A percentile compares a stretch with the other conserved stretches of the same genome.
Evolutionary conservation across 1,140 invertebrate species (phyloP).

Genomic region (Doryteuthis pealeii): DNA sequence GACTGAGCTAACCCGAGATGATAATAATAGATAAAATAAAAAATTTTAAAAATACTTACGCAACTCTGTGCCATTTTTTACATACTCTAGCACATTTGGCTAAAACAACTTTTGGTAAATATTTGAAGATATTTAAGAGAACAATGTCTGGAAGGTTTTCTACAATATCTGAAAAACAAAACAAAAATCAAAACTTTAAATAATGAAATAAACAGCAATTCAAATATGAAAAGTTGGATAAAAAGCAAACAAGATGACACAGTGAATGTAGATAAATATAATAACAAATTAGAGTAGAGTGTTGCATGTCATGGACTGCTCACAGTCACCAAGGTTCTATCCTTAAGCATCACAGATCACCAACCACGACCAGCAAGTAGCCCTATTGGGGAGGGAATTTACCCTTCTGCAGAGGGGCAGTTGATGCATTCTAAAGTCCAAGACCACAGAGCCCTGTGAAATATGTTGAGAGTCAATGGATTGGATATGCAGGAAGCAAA

Average conservation of each 20-base stretch:
- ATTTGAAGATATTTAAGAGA: constrained; percentile 78
- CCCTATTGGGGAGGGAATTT: too few species aligned
- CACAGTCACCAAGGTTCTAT: too few species aligned
- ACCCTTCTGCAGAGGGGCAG: too few species aligned
- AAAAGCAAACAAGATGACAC: not conserved
- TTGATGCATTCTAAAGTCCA: too few species aligned
- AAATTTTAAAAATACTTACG: constrained; percentile 58
- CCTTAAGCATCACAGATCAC: too few species aligned
- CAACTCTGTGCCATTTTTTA: constrained; percentile 72
- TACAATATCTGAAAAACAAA: not conserved
- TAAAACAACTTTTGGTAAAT: constrained; percentile 76
- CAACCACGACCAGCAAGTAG: too few species aligned
- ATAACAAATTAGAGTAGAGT: too few species aligned
- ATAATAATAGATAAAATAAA: not conserved
- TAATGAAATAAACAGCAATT: not conserved
- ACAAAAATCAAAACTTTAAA: not conserved
- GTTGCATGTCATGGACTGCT: too few species aligned
- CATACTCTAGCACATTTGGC: constrained; percentile 72
- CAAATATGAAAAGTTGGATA: not conserved
- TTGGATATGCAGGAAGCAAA: too few species aligned
- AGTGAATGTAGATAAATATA: not conserved
- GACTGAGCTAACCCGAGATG: too few species aligned
- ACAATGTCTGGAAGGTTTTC: constrained; percentile 70
- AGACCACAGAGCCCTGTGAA: not conserved
- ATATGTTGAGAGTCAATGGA: too few species aligned